These are phyloP conservation scores for Syrrhaptes paradoxus DNA, from an alignment of 2,113 vertebrate species.

Conservation along the genomic window DNA sequence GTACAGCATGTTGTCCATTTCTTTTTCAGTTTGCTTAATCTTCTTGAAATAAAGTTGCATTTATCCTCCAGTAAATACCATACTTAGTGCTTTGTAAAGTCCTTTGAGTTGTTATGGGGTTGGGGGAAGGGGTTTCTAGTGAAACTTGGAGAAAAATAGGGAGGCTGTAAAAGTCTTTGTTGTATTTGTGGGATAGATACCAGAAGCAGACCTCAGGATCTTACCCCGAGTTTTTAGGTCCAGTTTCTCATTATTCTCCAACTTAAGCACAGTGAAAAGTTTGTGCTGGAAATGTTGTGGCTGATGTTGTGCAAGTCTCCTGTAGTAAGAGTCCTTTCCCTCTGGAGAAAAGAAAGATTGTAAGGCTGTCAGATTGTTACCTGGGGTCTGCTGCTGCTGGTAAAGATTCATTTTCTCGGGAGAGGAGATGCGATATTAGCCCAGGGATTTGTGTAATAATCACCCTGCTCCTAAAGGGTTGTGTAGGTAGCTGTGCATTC, in stretches of 20 bases:
- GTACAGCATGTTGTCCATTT: neutral
- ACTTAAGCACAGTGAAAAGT: neutral
- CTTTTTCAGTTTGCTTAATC: slow-evolving; percentile 32
- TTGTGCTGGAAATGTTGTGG: neutral
- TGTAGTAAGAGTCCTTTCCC: neutral
- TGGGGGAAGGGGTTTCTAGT: neutral
- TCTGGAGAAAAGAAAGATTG: neutral
- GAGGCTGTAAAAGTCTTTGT: neutral
- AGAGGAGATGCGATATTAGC: neutral
- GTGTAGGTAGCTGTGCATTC: neutral
- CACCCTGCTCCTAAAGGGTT: neutral
- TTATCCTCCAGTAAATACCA: slow-evolving; percentile 33
- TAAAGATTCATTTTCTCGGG: neutral
- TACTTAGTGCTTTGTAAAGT: slow-evolving; percentile 10
- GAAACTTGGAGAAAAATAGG: neutral
- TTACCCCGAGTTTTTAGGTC: neutral
- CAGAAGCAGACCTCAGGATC: neutral
- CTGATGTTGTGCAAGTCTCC: neutral
- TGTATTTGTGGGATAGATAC: neutral
- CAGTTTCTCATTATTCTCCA: neutral
- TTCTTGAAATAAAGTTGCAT: slow-evolving; percentile 25
- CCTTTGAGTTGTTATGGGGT: neutral
- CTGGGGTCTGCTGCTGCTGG: neutral
- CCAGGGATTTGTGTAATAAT: neutral
- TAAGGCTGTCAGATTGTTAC: neutral